Conservation (phyloP, 2,797 vertebrate species). For the Bucorvus abyssinicus region DNA sequence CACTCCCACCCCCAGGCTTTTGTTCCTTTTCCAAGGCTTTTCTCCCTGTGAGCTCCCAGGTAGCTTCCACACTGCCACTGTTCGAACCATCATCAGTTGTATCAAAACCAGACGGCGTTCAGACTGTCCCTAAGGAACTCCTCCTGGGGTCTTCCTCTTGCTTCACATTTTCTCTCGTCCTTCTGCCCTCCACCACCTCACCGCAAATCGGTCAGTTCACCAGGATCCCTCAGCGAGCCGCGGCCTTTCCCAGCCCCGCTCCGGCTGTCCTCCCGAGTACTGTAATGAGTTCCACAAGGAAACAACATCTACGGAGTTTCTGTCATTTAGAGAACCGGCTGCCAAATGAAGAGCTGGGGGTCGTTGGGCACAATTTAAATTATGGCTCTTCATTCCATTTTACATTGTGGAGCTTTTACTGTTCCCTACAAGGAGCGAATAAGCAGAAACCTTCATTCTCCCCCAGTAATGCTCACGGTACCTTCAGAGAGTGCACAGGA, state of each 20-base stretch:
- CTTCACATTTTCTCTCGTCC: not conserved
- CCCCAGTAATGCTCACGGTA: not conserved
- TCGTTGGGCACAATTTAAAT: not conserved
- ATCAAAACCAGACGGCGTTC: no score
- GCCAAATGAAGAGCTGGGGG: not conserved
- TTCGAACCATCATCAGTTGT: no score
- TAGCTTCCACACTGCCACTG: not conserved
- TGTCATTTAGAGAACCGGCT: not conserved
- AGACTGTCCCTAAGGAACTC: no score
- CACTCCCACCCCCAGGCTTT: no score
- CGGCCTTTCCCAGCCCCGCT: no score
- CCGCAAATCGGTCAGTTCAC: not conserved
- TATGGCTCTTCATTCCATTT: not conserved
- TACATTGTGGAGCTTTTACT: not conserved
- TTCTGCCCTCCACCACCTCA: not conserved
- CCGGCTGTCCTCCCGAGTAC: fast-evolving
- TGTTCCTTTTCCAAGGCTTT: no score
- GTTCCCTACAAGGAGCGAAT: not conserved
- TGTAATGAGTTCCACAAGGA: not conserved
- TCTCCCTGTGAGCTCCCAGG: no score
- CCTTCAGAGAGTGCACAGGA: not conserved
- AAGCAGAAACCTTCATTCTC: not conserved
- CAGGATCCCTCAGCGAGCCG: not conserved
- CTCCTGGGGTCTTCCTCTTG: not conserved
- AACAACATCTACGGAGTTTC: not conserved